phyloP scores from a whole-genome alignment of 2,797 vertebrate genomes.

The Hydrolagus colliei region DNA sequence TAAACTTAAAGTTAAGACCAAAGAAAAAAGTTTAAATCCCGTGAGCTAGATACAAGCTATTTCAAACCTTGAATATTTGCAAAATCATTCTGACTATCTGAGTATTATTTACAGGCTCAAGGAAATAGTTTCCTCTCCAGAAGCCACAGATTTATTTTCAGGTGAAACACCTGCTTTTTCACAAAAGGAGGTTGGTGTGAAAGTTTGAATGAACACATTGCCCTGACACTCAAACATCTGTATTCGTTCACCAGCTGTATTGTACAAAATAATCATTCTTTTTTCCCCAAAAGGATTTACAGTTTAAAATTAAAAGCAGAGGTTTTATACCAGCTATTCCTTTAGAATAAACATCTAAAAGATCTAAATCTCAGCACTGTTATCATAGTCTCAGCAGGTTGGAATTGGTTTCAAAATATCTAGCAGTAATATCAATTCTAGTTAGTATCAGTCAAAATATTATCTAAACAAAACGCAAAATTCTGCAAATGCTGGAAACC shows the following conservation, averaged over 20 bases:
- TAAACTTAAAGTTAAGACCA: no score
- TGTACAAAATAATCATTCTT: not conserved
- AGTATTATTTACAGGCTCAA: not conserved
- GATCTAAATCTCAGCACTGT: not conserved
- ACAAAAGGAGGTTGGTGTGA: not conserved
- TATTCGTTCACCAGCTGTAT: not conserved
- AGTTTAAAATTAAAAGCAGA: not conserved
- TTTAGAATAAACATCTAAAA: not conserved
- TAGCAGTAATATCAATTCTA: no score
- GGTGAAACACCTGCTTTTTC: constrained; percentile 4
- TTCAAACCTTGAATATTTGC: not conserved
- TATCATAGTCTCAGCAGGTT: not conserved
- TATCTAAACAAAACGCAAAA: no score
- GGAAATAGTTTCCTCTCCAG: constrained; percentile 3
- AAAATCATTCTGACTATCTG: not conserved
- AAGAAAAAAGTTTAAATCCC: not conserved
- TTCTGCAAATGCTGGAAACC: no score
- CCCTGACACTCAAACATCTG: constrained; percentile 10
- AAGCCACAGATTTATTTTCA: not conserved
- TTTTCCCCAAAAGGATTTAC: not conserved
- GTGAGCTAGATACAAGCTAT: not conserved
- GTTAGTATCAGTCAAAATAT: no score
- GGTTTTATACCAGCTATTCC: not conserved
- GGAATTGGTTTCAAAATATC: no score
- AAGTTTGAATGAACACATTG: not conserved